A percentile compares a stretch with the other conserved stretches of the same genome.
These are phyloP conservation scores for Iguana delicatissima DNA, from an alignment of 2,797 vertebrate genomes.

Conservation along the genomic window DNA sequence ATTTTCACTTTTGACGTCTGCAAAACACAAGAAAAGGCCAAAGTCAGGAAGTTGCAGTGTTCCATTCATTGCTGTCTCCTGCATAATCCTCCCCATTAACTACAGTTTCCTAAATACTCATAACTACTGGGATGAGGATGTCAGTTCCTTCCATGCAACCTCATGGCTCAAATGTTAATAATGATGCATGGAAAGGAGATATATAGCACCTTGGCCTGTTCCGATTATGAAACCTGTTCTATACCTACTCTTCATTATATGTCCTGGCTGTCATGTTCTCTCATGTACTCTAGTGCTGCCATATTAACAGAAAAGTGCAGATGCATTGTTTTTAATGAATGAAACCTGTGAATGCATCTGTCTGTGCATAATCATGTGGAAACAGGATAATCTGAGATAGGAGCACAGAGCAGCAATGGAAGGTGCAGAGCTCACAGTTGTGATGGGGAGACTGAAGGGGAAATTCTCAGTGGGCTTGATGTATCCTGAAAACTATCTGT, in stretches of 20 bases:
- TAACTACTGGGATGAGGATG: not conserved
- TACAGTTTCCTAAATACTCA: not conserved
- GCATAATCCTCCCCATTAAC: not conserved
- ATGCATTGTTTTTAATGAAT: not conserved
- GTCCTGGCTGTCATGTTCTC: not conserved
- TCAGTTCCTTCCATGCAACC: not conserved
- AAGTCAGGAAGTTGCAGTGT: not conserved
- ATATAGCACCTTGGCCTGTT: not conserved
- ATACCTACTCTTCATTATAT: not conserved
- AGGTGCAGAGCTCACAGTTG: not conserved
- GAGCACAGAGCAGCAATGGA: not conserved
- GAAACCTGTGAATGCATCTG: not conserved
- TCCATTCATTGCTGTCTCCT: not conserved
- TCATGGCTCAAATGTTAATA: not conserved
- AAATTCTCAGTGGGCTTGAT: not conserved
- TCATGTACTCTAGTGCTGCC: not conserved
- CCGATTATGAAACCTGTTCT: accelerated
- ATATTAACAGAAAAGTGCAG: not conserved
- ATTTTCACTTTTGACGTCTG: constrained; percentile 99
- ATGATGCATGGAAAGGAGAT: not conserved
- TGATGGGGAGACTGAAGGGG: not conserved
- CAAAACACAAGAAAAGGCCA: constrained; percentile 64
- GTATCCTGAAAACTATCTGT: not conserved
- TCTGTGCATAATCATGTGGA: not conserved
- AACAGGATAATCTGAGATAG: not conserved